Evolutionary conservation across 64 coral and sea anemone genomes (phyloP), one percentile per base, ranked within the genome.

Genomic region (Platygyra sinensis): DNA sequence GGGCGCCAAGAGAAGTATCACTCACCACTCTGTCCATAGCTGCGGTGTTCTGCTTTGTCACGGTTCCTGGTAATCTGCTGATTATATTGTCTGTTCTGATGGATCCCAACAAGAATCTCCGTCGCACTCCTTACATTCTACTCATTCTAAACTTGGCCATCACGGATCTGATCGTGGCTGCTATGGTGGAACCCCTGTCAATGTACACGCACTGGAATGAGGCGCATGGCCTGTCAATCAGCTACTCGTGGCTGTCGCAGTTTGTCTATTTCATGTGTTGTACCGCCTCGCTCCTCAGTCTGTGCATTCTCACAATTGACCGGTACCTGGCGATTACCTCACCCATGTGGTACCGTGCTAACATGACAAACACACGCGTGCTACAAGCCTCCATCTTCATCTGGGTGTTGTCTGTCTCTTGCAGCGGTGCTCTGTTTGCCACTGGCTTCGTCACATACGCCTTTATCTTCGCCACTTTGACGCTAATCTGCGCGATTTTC

Each of bases 361-460:
- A 97, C 31, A 92, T 93, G 38, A 93, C 86, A 1, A 88, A 90
- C 42, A 27, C 7, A 1, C 76, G 88, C 10, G 95, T 93, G 2
- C 2, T 91, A 28, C 89, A 77, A 59, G 89, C 67, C 12, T 90
- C 88, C 4, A 52, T 83, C 20, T 20, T 50, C 0, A 89, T 96
- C 10, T 99, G 97, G 97, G 14, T 83, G 3, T 59, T 87, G 52
- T 90, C 97, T 7, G 19, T 99, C 14, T 72, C 80, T 19, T 75
- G 87, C 33, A 81, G 94, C 8, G 49, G 62, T 9, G 76, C 93
- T 1, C 88, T 93, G 80, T 96, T 99, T 72, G 90, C 76, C 24
- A 92, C 93, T 11, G 97, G 97, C 24, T 99, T 99, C 20, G 93
- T 99, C n/a, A 90, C 85, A 0, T 96, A 90, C 42, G 94, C 94